Percentiles rank a stretch among this genome's conserved stretches.
Evolutionary conservation across 1,140 invertebrate species (phyloP).

Genomic region (Drosophila subobscura): DNA sequence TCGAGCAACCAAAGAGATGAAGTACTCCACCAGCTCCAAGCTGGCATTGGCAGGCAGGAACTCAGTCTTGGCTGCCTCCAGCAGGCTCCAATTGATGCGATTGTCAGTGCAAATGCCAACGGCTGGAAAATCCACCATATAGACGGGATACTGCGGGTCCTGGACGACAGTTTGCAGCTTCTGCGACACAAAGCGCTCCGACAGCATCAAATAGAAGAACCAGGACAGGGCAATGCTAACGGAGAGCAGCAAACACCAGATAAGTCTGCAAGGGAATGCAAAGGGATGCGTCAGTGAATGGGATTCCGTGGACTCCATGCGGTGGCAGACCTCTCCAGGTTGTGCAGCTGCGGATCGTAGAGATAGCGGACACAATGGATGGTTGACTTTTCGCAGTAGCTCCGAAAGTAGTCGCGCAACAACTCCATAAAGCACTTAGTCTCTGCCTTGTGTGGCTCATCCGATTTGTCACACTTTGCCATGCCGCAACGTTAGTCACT

Average conservation of each 20-base stretch:
- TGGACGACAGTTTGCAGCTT: constrained; percentile 85
- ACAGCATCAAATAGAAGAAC: constrained; percentile 59
- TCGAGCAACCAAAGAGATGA: constrained; percentile 43
- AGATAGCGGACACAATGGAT: constrained; percentile 74
- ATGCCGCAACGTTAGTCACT: constrained; percentile 34
- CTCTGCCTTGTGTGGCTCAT: not conserved
- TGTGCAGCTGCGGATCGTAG: constrained; percentile 66
- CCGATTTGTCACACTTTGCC: constrained; percentile 35
- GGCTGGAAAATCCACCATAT: constrained; percentile 88
- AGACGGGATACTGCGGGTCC: constrained; percentile 87
- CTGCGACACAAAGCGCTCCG: constrained; percentile 64
- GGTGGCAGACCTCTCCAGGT: constrained; percentile 55
- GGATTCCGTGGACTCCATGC: not conserved
- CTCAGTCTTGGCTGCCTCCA: constrained; percentile 59
- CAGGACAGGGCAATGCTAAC: constrained; percentile 53
- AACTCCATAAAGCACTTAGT: constrained; percentile 52
- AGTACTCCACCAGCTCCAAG: constrained; percentile 34
- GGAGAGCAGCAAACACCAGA: constrained; percentile 60
- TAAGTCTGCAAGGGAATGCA: constrained; percentile 31
- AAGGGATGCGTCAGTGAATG: too few species aligned
- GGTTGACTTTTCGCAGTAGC: constrained; percentile 72
- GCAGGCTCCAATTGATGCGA: constrained; percentile 72
- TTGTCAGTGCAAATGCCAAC: constrained; percentile 88
- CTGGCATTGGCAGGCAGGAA: constrained; percentile 64
- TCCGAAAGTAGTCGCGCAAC: constrained; percentile 55